A percentile compares a stretch with the other conserved stretches of the same genome.
These are phyloP conservation scores for Eira barbara DNA, from an alignment of 2,113 vertebrate genomes.

Conservation along the genomic window DNA sequence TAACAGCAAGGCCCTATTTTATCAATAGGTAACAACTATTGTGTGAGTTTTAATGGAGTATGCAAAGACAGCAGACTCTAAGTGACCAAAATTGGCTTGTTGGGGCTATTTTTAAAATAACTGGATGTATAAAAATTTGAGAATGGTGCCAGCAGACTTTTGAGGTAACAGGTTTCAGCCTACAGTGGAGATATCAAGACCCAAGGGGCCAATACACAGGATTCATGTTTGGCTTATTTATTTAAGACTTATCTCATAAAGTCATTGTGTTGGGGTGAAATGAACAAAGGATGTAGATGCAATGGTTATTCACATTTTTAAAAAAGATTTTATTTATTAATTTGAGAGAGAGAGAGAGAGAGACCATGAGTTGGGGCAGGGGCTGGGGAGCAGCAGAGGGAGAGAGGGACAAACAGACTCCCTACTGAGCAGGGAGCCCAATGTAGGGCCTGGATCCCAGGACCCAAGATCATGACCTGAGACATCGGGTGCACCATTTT, in stretches of 20 bases:
- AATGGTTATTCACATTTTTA: not conserved
- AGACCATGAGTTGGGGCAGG: too few species aligned
- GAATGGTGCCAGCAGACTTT: not conserved
- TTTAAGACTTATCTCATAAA: not conserved
- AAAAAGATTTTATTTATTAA: too few species aligned
- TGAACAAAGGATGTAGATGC: not conserved
- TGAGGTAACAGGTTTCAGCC: not conserved
- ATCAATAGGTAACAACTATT: not conserved
- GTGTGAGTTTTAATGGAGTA: not conserved
- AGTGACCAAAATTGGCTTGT: not conserved
- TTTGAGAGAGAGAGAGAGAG: too few species aligned
- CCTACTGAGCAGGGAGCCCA: too few species aligned
- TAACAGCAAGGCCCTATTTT: not conserved
- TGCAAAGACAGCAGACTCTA: not conserved
- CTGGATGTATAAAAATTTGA: not conserved
- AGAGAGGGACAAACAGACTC: too few species aligned
- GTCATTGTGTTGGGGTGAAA: not conserved
- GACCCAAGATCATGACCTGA: too few species aligned
- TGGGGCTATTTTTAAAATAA: not conserved
- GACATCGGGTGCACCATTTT: not conserved
- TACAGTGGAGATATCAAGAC: not conserved
- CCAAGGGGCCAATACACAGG: not conserved
- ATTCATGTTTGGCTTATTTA: not conserved
- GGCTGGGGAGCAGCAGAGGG: too few species aligned
- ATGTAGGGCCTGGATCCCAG: too few species aligned